phyloP scores from a whole-genome alignment of 2,888 invertebrate species.

The Drosophila differens region DNA sequence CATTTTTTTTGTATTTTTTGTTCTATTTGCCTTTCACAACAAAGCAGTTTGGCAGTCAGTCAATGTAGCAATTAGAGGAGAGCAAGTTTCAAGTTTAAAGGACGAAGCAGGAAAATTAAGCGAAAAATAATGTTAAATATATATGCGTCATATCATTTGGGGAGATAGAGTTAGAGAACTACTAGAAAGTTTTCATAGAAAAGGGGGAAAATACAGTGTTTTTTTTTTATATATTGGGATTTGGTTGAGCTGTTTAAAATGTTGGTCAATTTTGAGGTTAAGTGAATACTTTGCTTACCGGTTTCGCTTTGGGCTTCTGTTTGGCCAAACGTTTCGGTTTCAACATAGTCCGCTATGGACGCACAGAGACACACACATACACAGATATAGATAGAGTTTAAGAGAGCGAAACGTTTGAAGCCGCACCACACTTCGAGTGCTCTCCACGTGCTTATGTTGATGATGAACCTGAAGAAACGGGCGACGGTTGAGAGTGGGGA shows the following conservation, averaged over 20 bases:
- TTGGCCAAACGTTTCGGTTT: conserved; percentile 84
- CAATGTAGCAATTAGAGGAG: conserved; percentile 66
- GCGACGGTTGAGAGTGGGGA: conserved; percentile 9
- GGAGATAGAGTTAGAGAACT: conserved; percentile 19
- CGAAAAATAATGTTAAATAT: conserved; percentile 33
- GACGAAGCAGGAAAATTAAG: conserved; percentile 33
- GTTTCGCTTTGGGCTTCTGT: conserved; percentile 85
- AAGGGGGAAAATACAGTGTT: conserved; percentile 6
- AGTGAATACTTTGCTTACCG: conserved; percentile 77
- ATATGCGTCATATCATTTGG: conserved; percentile 16
- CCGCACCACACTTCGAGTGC: conserved; percentile 19
- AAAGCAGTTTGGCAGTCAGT: conserved; percentile 84
- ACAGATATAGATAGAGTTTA: conserved; percentile 50
- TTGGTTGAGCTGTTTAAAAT: conserved; percentile 16
- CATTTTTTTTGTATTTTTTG: neutral
- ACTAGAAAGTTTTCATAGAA: conserved; percentile 25
- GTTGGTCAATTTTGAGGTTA: conserved; percentile 10
- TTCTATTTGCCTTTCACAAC: conserved; percentile 58
- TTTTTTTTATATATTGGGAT: neutral
- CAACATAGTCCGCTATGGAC: conserved; percentile 84
- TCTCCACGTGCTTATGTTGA: conserved; percentile 25
- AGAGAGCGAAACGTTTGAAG: conserved; percentile 38
- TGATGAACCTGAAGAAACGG: conserved; percentile 20
- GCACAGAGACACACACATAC: conserved; percentile 71
- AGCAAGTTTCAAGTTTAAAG: conserved; percentile 31